Base-by-base conservation (phyloP, 2,113 vertebrate genomes). In the Corythornis vintsioides region DNA sequence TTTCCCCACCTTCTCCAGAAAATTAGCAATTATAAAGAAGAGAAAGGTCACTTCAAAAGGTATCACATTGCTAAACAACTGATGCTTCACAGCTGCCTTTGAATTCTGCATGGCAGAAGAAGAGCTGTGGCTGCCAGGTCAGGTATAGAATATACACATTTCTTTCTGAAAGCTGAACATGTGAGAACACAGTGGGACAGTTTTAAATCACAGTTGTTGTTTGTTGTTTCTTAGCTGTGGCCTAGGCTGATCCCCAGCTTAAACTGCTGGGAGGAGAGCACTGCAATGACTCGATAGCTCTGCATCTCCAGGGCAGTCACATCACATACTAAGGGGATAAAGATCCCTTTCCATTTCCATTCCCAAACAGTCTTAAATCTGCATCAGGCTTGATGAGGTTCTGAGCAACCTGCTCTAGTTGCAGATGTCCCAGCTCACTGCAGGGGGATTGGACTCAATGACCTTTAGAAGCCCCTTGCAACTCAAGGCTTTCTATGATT, bases 31-130 rank as follows among this genome's bases (percentile, higher is more conserved):
- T 48, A 70, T 89, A 90, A 92, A 33, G 82, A 65, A 63, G 63
- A 60, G 64, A 67, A 70, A 86, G 79, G 82, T 83, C 69, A 47
- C 79, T 88, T 82, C 66, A 79, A 64, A 91, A 88, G 92, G 24
- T 60, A 87, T 25, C 86, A 48, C 29, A 15, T 26, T 4, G 13
- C 43, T 10, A 33, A 87, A 91, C 29, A 81, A 13, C n/a, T 22
- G 82, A 72, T 88, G 86, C 92, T 73, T 82, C 78, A 24, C 5
- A 1, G 61, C 71, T 55, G 78, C 90, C 71, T 86, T 73, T 78
- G 93, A 66, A 52, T 60, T 28, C 55, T 21, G 67, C n/a, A 7
- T 1, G 10, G 79, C 57, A 59, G 66, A 28, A 61, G 60, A 63
- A 57, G 63, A 60, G 33, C 80, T 67, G 90, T 1, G 6, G 81